Evolutionary conservation across 1,140 invertebrate genomes (phyloP).

Genomic region (Drosophila nannoptera): DNA sequence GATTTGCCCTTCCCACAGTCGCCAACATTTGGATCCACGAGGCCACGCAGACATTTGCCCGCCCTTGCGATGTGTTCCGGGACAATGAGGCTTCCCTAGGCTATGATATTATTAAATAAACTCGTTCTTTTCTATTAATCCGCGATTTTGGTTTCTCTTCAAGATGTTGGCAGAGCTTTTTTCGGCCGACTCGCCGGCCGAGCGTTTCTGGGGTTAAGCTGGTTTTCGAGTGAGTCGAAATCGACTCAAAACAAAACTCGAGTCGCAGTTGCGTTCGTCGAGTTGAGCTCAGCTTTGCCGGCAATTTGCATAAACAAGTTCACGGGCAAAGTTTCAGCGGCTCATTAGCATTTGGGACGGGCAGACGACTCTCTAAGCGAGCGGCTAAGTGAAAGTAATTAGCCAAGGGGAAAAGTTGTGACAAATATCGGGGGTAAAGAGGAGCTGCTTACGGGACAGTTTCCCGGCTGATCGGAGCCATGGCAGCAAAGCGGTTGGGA

Average conservation of each 20-base stretch:
- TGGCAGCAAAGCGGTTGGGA: too few relatives aligned
- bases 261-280: conserved; percentile 17
- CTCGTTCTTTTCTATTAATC: conserved; percentile 8
- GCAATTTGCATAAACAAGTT: conserved; percentile 73
- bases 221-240: conserved; percentile 15
- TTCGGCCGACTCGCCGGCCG: not conserved
- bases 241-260: conserved; percentile 36
- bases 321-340: conserved; percentile 66
- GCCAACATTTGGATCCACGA: conserved; percentile 98
- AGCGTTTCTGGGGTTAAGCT: conserved; percentile 36
- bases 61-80: conserved; percentile 85
- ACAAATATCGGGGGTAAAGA: not conserved
- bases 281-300: conserved; percentile 40
- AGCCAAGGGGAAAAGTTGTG: conserved; percentile 9
- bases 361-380: conserved; percentile 21
- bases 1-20: conserved; percentile 81
- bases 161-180: not conserved
- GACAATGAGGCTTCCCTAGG: conserved; percentile 64
- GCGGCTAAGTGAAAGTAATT: conserved; percentile 41
- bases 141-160: not conserved
- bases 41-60: conserved; percentile 90
- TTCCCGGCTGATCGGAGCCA: too few relatives aligned
- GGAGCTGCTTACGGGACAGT: not conserved
- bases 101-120: conserved; percentile 71
- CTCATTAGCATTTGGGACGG: conserved; percentile 59